phyloP scores from a whole-genome alignment of 2,797 vertebrate species.

The Tachyglossus aculeatus region DNA sequence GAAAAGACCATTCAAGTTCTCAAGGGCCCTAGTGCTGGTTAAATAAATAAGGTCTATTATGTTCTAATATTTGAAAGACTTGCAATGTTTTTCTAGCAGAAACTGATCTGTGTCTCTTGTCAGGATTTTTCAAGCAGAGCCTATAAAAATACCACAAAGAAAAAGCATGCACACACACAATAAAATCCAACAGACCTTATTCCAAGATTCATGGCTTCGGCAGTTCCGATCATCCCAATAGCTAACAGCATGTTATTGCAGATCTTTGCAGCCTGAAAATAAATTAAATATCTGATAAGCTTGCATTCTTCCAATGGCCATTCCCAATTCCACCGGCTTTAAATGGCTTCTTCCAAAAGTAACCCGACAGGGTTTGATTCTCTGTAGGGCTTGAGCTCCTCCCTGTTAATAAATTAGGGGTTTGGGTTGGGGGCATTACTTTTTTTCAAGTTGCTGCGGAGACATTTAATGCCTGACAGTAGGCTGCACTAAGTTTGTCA shows the following conservation, averaged over 20 bases:
- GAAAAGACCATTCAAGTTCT: constrained; percentile 27
- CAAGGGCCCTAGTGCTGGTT: constrained; percentile 27
- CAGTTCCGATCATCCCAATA: constrained; percentile 97
- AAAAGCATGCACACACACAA: not conserved
- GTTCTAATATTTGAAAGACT: constrained; percentile 41
- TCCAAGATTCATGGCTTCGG: constrained; percentile 97
- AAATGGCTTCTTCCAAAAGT: constrained; percentile 10
- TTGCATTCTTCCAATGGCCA: constrained; percentile 42
- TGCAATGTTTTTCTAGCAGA: constrained; percentile 32
- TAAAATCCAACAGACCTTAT: constrained; percentile 85
- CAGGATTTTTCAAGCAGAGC: constrained; percentile 7
- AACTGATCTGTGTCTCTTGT: constrained; percentile 39
- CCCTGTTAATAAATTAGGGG: not conserved
- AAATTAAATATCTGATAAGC: constrained; percentile 33
- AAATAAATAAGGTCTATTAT: constrained; percentile 47
- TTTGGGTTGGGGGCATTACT: no score
- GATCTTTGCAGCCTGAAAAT: constrained; percentile 94
- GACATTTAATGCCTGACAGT: no score
- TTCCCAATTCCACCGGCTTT: not conserved
- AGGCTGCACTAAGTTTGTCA: no score
- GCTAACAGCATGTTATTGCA: constrained; percentile 99
- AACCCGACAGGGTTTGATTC: not conserved
- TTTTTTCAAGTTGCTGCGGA: no score
- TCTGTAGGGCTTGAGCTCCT: not conserved
- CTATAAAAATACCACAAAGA: no score